Evolutionary conservation across 2,797 vertebrate species (phyloP), one percentile per base, ranked within the genome.

Genomic region (Lophius americanus): DNA sequence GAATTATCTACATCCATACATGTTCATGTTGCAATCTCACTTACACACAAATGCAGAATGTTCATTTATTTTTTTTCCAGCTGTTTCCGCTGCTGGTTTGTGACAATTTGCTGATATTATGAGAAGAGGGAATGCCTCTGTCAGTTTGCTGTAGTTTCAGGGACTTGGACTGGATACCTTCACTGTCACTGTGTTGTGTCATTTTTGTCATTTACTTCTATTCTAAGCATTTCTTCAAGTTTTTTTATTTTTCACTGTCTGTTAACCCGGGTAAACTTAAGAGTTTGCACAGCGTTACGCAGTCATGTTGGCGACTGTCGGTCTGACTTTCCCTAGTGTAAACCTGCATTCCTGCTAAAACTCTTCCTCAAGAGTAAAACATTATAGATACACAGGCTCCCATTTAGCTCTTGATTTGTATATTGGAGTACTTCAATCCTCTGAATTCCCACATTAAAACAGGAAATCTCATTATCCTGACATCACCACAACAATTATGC

Each of bases 71-170:
- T 57, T 65, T 3, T 79, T 38, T 52, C 76, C 51, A 54, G 67
- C 55, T 46, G n/a, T 39, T 38, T 46, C 59, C 39, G 13, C 73
- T 71, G 55, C 57, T 8, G 64, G 53, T 70, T 75, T 82, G 84
- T 61, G 73, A 71, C 3, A 12, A 47, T 69, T 64, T 58, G 68
- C 57, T 80, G 69, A 86, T 84, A 64, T 74, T 74, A 84, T 73
- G 69, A 83, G 76, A 85, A 47, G 66, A 58, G 70, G 70, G 79
- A 82, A 81, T 83, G 75, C 69, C 49, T 85, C 75, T 74, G 62
- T 80, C 73, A 78, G 74, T 66, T 66, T 4, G 0, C 60, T 79
- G 64, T 32, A 65, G 73, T 80, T 60, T 61, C 68, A 60, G 23
- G 62, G 68, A 23, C 23, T 23, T 23, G 23, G 23, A 23, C 23